These are phyloP conservation scores for Podiceps cristatus DNA, from an alignment of 2,113 vertebrate species.

Conservation along the genomic window DNA sequence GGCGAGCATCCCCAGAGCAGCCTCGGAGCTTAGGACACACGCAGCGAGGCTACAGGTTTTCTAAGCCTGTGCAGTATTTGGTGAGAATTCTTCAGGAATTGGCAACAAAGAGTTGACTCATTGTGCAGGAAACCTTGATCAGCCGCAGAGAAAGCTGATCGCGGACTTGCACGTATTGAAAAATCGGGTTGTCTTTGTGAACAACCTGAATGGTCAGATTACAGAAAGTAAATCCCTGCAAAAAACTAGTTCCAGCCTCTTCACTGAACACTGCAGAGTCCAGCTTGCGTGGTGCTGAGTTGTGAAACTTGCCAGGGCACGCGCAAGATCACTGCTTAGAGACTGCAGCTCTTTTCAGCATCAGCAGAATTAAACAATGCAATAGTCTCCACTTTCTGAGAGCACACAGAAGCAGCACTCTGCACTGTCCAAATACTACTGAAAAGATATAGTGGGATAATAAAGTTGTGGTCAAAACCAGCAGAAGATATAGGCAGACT, in stretches of 20 bases:
- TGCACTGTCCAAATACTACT: rapidly evolving
- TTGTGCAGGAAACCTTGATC: not conserved
- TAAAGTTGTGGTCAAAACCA: not conserved
- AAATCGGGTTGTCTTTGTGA: not conserved
- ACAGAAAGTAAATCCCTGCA: not conserved
- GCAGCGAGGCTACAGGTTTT: not conserved
- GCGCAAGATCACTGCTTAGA: not conserved
- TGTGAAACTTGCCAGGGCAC: not conserved
- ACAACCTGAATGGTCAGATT: not conserved
- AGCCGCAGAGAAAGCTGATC: not conserved
- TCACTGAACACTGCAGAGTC: rapidly evolving
- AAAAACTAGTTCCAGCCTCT: not conserved
- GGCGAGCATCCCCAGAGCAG: not conserved
- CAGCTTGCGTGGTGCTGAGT: not conserved
- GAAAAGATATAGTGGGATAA: rapidly evolving
- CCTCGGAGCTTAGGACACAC: rapidly evolving
- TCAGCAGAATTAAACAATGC: not conserved
- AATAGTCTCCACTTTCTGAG: not conserved
- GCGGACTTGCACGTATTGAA: rapidly evolving
- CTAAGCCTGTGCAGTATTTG: not conserved
- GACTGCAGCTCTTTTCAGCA: not conserved
- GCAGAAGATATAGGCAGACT: not conserved
- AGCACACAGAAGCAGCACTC: not conserved
- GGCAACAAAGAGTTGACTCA: rapidly evolving
- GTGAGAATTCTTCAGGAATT: not conserved